Evolutionary conservation across 2,888 invertebrate genomes (phyloP).

Genomic region (Xestia rhomboidea): DNA sequence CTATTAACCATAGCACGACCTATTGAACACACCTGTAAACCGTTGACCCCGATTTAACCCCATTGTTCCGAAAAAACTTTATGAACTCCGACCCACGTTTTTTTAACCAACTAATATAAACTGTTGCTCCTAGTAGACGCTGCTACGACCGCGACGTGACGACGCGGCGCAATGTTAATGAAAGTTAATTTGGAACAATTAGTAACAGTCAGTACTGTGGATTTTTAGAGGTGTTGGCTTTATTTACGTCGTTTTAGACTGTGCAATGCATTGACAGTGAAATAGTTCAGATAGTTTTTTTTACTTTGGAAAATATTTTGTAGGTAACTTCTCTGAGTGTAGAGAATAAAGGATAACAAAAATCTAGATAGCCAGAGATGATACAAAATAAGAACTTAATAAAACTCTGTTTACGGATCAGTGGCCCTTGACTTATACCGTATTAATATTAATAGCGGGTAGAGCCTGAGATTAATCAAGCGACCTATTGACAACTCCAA

Average conservation of each 20-base stretch:
- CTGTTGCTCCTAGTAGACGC: not conserved
- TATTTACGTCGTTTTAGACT: not conserved
- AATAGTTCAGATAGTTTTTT: no score
- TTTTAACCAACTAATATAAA: not conserved
- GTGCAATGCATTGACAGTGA: not conserved
- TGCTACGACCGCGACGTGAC: not conserved
- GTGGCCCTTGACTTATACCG: not conserved
- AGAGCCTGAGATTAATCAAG: not conserved
- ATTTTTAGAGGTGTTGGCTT: slow-evolving; percentile 28
- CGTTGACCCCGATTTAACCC: slow-evolving; percentile 27
- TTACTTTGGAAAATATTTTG: not conserved
- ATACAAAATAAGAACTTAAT: not conserved
- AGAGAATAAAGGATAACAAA: not conserved
- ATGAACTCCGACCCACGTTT: slow-evolving; percentile 4
- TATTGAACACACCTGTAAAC: slow-evolving; percentile 38
- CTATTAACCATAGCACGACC: slow-evolving; percentile 34
- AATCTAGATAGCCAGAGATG: not conserved
- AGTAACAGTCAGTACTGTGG: slow-evolving; percentile 22
- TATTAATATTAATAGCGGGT: not conserved
- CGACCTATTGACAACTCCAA: not conserved
- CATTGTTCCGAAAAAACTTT: slow-evolving; percentile 3
- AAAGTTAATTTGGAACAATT: slow-evolving; percentile 50
- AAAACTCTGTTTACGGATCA: not conserved
- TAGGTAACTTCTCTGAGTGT: not conserved
- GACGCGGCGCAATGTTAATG: slow-evolving; percentile 33